Base-by-base conservation (phyloP, 1,140 invertebrate species). In the Drosophila dunni region DNA sequence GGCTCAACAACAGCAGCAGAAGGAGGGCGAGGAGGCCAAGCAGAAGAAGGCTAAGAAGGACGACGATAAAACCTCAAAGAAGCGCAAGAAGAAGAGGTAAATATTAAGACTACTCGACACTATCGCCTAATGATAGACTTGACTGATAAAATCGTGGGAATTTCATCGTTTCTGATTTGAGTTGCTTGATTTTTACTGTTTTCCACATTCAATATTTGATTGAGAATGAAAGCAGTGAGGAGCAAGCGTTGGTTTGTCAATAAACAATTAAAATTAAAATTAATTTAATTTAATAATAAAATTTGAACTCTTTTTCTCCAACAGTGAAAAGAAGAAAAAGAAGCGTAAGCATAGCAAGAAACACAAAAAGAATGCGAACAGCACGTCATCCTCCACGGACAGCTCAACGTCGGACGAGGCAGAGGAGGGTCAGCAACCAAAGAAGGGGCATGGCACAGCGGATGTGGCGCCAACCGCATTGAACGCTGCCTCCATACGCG, bases 321-420 rank as follows among this genome's bases (percentile, higher is more conserved):
- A 63, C 62, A 60, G 71, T 6, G 89, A 91, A 0, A 92, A 94
- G 10, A 94, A 94, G 56, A 93, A 94, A 68, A 94, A 94, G 56
- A 94, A 94, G 75, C 94, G 94, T 48, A 94, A 94, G 20, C 94
- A 94, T 60, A 94, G 94, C 42, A 95, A 94, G 67, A 94, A 93
- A 13, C 94, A 93, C 60, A 78, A 85, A 90, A 73, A 94, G 89
- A 69, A 93, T 92, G 68, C 94, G 91, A 67, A 85, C 9, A 86
- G 86, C 29, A 69, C 81, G 29, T 80, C 90, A 7, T 86, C 90
- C 5, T 81, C 86, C 8, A 75, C 90, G 13, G 83, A 79, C 17
- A 82, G 75, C 45, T 91, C 91, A 34, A 91, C 92, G 8, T 73
- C 46, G 93, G 93, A 81, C 66, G 93, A 93, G 0, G 94, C 93